A percentile compares a stretch with the other conserved stretches of the same genome.
These are phyloP conservation scores for Halichoeres trimaculatus DNA, from an alignment of 2,113 vertebrate genomes.

Conservation along the genomic window DNA sequence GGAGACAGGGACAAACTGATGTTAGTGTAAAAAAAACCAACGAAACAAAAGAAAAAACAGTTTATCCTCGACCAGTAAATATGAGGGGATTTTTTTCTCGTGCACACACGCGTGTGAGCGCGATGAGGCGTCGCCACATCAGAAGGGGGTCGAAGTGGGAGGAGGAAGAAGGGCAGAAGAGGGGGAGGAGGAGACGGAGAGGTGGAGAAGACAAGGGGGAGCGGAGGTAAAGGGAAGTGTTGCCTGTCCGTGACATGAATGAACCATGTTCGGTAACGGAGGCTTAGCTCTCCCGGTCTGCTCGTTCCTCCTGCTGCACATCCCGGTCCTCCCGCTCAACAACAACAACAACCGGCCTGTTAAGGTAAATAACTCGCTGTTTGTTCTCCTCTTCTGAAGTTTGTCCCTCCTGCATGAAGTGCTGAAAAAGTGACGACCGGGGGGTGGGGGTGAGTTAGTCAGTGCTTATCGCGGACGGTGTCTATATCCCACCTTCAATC, in stretches of 20 bases:
- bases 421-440: neutral
- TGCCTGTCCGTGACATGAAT: conserved; percentile 68
- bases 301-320: conserved; percentile 62
- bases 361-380: conserved; percentile 63
- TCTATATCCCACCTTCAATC: neutral
- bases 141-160: conserved; percentile 36
- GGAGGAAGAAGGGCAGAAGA: conserved; percentile 31
- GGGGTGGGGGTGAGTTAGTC: neutral
- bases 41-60: no score
- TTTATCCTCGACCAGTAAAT: no score
- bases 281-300: conserved; percentile 64
- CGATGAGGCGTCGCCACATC: conserved; percentile 41
- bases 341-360: conserved; percentile 35
- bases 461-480: neutral
- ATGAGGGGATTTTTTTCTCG: neutral
- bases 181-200: conserved; percentile 11
- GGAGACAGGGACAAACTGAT: no score
- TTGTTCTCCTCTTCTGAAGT: neutral
- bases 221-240: conserved; percentile 45
- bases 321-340: conserved; percentile 42
- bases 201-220: neutral
- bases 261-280: conserved; percentile 76
- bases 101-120: neutral
- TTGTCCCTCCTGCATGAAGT: neutral
- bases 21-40: no score